Base-by-base conservation (phyloP, 2,113 vertebrate species). In the Nesoenas mayeri region DNA sequence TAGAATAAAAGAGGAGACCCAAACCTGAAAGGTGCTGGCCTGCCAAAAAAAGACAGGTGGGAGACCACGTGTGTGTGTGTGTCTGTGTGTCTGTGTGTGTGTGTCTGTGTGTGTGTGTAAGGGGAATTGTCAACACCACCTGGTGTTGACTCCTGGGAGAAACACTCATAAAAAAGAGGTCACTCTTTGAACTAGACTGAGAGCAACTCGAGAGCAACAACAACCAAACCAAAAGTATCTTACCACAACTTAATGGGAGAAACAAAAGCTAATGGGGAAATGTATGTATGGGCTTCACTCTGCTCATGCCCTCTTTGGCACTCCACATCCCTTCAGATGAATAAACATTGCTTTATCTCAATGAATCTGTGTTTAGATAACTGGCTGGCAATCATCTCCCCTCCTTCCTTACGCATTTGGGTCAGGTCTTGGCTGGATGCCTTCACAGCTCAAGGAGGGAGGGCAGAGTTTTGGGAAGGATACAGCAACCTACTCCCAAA, bases 391-490 rank as follows among this genome's bases (percentile, higher is more conserved):
- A 11, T 20, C 25, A 3, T 17, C 54, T 74, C 22, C 25, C 16
- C 19, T 56, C 15, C 42, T 60, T 85, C 12, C 42, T 83, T n/a
- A 51, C n/a, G 13, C 19, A 12, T 64, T 77, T 60, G 21, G 9
- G 36, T 16, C 1, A 1, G 8, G 7, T 53, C 53, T 67, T 50
- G 5, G 18, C 56, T 40, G 24, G 32, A 65, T 51, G n/a, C 50
- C 26, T 40, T 31, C 16, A 22, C 82, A 88, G 74, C 24, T 0
- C 0, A 12, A 11, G 26, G 6, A 62, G 15, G 15, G 10, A 19
- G 16, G 26, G 32, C 14, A 69, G 60, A 56, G 25, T 47, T 71
- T 25, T 0, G 0, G 12, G 19, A 58, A 70, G 26, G 26, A 74
- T 31, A n/a, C 13, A 71, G 74, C 26, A 36, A 24, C 56, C 21